Percentiles rank a stretch among this genome's conserved stretches.
Evolutionary conservation across 2,113 vertebrate species (phyloP).

Genomic region (Sturnira hondurensis): DNA sequence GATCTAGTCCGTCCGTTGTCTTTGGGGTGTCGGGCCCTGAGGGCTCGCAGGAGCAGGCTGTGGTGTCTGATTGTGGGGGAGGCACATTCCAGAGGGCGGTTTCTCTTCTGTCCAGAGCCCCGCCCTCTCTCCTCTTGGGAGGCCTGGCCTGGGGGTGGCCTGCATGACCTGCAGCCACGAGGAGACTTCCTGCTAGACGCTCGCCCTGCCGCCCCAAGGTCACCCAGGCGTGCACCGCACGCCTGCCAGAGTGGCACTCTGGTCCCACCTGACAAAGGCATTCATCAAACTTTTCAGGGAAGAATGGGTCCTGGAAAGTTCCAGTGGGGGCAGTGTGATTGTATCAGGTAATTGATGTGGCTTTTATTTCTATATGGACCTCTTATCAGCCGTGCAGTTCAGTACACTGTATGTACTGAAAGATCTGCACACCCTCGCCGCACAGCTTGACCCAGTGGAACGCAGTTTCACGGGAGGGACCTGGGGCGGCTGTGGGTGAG

Average conservation of each 20-base stretch:
- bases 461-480: neutral
- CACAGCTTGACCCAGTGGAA: neutral
- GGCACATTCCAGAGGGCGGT: neutral
- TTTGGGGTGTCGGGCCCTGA: neutral
- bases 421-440: neutral
- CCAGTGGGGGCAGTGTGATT: slow-evolving; percentile 31
- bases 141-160: neutral
- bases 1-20: neutral
- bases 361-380: slow-evolving; percentile 22
- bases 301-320: slow-evolving; percentile 81
- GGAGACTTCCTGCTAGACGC: neutral
- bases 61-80: too few species aligned
- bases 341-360: slow-evolving; percentile 48
- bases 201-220: neutral
- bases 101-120: neutral
- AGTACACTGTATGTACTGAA: slow-evolving; percentile 27
- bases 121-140: neutral
- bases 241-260: too few species aligned
- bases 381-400: slow-evolving; percentile 37
- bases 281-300: slow-evolving; percentile 83
- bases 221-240: neutral
- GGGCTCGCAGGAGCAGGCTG: neutral
- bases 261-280: slow-evolving; percentile 74
- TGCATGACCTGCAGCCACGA: neutral
- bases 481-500: too few species aligned